A percentile compares a stretch with the other conserved stretches of the same genome.
phyloP scores from a whole-genome alignment of 2,797 vertebrate genomes.

The Hydrolagus colliei region DNA sequence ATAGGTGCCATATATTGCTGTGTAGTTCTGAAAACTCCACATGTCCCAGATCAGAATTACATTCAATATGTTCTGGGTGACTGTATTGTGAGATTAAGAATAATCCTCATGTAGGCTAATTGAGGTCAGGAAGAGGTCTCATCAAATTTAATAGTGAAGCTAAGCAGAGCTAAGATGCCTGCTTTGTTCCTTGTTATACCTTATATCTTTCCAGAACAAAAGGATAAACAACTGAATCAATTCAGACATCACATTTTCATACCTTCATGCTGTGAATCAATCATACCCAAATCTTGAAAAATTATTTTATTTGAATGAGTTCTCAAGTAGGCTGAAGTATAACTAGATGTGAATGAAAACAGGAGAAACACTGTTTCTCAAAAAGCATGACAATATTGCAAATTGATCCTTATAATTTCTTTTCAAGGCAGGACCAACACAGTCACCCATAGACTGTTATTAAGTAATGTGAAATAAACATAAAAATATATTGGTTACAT shows the following conservation, averaged over 20 bases:
- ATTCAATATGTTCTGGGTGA: neutral
- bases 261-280: neutral
- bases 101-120: neutral
- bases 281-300: too few relatives aligned
- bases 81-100: neutral
- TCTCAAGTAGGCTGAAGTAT: too few relatives aligned
- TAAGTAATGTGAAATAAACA: too few relatives aligned
- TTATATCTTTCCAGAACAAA: neutral
- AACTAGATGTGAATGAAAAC: neutral
- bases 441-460: too few relatives aligned
- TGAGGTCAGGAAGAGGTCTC: neutral
- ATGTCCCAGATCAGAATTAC: neutral
- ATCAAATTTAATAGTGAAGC: neutral
- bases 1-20: neutral
- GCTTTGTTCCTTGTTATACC: neutral
- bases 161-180: neutral
- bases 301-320: neutral
- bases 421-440: neutral
- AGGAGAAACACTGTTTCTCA: neutral
- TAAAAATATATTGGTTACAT: too few relatives aligned
- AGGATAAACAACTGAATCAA: neutral
- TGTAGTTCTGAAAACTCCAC: neutral
- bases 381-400: neutral
- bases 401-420: neutral
- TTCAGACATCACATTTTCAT: neutral